Evolutionary conservation across 2,888 invertebrate species (phyloP), one percentile per base, ranked within the genome.

Genomic region (Hirudinaria manillensis): DNA sequence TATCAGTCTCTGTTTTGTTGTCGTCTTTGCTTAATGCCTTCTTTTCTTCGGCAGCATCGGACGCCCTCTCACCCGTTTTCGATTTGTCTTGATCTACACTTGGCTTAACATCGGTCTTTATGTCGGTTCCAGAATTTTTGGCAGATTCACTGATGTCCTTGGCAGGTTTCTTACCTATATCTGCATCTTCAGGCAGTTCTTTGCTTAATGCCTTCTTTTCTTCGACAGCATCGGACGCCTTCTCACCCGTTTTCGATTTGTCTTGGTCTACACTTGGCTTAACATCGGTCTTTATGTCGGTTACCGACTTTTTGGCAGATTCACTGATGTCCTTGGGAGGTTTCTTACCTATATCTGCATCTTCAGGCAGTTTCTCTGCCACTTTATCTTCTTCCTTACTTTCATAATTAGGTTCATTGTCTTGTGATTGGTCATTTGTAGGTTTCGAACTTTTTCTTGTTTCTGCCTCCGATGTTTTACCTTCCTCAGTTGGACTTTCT

Each of bases 1-100:
- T 71, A 21, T 71, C 71, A n/a, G 19, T 13, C n/a, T 36, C 53
- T n/a, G 36, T 71, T 16, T 27, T 36, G n/a, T 38, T 71, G 45
- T 38, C 51, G 7, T 71, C 71, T 10, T 13, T 10, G n/a, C 6
- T n/a, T 13, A 4, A 4, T 10, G 24, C 7, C 6, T 10, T 24
- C 19, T 53, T 56, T 29, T 10, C 32, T 16, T 3, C 29, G 53
- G 53, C 53, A 21, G 53, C 13, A 53, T 13, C 21, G 53, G 53
- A 16, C 53, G 53, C 13, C 53, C 53, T 21, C 13, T 53, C 53
- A 53, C 21, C 53, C 21, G 53, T 53, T 13, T 16, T 13, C 13
- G 53, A 21, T 53, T 16, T 53, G 21, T 53, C n/a, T n/a, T n/a
- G n/a, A n/a, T n/a, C n/a, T n/a, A n/a, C n/a, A n/a, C n/a, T n/a